These are phyloP conservation scores for Bruchidius siliquastri DNA, from an alignment of 2,888 invertebrate species.

Conservation along the genomic window DNA sequence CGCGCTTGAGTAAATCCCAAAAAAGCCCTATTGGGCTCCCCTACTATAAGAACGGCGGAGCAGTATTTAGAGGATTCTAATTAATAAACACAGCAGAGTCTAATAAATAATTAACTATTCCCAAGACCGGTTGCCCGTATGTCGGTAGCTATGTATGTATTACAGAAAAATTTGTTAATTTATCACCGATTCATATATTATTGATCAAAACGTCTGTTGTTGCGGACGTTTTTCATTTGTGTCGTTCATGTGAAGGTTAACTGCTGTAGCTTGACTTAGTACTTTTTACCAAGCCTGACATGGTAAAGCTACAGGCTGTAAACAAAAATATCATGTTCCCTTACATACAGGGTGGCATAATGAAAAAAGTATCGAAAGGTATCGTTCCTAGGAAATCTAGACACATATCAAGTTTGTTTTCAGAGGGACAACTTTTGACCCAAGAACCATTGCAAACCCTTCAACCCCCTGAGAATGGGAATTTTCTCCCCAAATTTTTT, in stretches of 20 bases:
- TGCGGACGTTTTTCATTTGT: neutral
- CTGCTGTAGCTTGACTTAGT: neutral
- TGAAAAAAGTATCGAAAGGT: too few relatives aligned
- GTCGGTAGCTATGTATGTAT: neutral
- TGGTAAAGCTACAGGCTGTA: neutral
- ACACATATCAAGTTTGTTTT: too few relatives aligned
- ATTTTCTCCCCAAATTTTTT: too few relatives aligned
- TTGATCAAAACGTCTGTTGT: neutral
- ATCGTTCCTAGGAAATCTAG: too few relatives aligned
- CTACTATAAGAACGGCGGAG: slow-evolving; percentile 1
- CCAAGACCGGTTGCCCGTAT: neutral
- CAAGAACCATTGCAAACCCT: too few relatives aligned
- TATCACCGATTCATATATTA: neutral
- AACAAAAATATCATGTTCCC: neutral
- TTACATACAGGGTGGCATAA: too few relatives aligned
- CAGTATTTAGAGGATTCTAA: slow-evolving; percentile 3
- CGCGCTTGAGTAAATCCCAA: too few relatives aligned
- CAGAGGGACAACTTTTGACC: too few relatives aligned
- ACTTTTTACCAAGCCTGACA: neutral
- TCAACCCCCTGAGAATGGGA: too few relatives aligned
- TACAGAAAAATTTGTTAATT: neutral
- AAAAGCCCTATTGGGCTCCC: too few relatives aligned
- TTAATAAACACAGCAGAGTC: neutral
- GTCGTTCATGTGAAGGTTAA: neutral
- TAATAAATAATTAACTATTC: neutral